Evolutionary conservation across 2,888 invertebrate genomes (phyloP), one percentile per base, ranked within the genome.

Genomic region (Amphiduros pacificus): DNA sequence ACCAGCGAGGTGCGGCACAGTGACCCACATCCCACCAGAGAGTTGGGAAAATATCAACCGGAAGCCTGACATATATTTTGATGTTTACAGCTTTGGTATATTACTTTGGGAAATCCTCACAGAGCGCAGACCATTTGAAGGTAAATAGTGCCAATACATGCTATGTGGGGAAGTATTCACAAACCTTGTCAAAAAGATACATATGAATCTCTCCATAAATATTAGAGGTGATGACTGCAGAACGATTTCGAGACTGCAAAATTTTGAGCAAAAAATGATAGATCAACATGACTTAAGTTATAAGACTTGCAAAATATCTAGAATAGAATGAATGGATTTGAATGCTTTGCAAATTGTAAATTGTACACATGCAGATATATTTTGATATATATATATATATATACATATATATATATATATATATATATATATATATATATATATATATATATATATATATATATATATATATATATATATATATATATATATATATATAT

Each of bases 21-120:
- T 73, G 5, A 67, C 71, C 11, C 75, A 75, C 59, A 64, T 73
- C 20, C 71, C 73, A 6, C 75, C 75, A 14, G 74, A 74, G 60
- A 61, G 68, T 1, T 69, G 73, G 64, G 41, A 31, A 17, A 62
- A 75, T 55, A 60, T 74, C 32, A 72, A 71, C 49, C 57, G 61
- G 9, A 58, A 61, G 22, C 65, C 71, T 14, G 66, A 65, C 49
- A 60, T 52, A 28, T 64, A 60, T 49, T 68, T 67, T 53, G 75
- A 75, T 56, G 67, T 74, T 11, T 75, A 73, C 55, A 66, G 71
- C 24, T 75, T 72, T 67, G 74, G 66, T 6, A 68, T 75, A 5
- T 67, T 71, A 2, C 14, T 71, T 5, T 75, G 74, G 74, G 74
- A 75, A 56, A 65, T 73, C 14, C 65, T 73, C 27, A 55, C 69